These are phyloP conservation scores for Neelides folsomi DNA, from an alignment of 2,888 invertebrate genomes.

Conservation along the genomic window DNA sequence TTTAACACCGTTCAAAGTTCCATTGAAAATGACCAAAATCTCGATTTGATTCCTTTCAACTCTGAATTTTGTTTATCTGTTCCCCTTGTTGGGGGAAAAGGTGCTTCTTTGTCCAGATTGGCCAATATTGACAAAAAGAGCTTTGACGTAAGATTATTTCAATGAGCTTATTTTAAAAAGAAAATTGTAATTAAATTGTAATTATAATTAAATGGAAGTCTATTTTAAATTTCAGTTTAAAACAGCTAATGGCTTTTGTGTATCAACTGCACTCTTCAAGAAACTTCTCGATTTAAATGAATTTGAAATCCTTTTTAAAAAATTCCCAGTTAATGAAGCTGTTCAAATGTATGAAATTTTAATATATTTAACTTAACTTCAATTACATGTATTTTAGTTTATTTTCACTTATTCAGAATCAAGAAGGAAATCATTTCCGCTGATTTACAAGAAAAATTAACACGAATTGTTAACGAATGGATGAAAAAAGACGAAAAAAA, in stretches of 20 bases:
- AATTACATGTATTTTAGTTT: no score
- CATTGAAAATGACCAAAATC: not conserved
- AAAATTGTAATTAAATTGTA: conserved; percentile 1
- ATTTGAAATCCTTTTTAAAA: conserved; percentile 41
- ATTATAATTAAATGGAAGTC: no score
- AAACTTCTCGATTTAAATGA: conserved; percentile 44
- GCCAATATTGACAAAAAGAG: conserved; percentile 35
- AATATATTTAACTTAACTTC: conserved; percentile 4
- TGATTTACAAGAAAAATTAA: conserved; percentile 36
- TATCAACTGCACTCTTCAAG: conserved; percentile 51
- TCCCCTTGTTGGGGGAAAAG: conserved; percentile 61
- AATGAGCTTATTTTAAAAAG: conserved; percentile 5
- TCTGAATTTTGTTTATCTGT: conserved; percentile 40
- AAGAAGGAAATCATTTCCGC: conserved; percentile 34
- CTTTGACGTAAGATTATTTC: conserved; percentile 9
- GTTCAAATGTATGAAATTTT: not conserved
- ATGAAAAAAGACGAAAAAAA: conserved; percentile 16
- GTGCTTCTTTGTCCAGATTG: conserved; percentile 57
- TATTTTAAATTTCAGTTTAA: conserved; percentile 37
- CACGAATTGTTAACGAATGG: conserved; percentile 13
- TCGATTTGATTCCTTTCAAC: conserved; percentile 13
- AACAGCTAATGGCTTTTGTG: conserved; percentile 57
- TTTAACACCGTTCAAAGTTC: not conserved
- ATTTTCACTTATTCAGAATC: conserved; percentile 37
- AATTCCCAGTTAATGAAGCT: not conserved